Evolutionary conservation across 2,888 invertebrate genomes (phyloP).

Genomic region (Ashinkailepas kermadecensis): DNA sequence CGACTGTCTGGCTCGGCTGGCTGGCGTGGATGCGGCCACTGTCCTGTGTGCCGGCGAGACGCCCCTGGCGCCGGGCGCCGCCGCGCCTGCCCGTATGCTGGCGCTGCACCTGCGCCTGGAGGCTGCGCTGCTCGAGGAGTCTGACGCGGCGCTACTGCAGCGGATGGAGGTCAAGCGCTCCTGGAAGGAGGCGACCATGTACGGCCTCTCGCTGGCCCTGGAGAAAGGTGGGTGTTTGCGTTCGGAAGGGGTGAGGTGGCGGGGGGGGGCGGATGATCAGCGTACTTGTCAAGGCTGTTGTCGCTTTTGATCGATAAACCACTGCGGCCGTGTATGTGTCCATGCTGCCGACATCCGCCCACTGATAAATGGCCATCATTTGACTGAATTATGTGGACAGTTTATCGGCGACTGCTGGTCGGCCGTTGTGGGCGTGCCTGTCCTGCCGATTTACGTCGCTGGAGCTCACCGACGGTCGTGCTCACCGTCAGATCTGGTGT

Average conservation of each 20-base stretch:
- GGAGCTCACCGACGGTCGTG: no score
- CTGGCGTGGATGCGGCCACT: neutral
- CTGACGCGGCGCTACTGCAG: neutral
- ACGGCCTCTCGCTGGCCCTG: neutral
- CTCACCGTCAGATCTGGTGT: neutral
- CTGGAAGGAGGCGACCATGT: neutral
- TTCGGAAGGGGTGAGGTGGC: no score
- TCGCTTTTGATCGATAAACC: no score
- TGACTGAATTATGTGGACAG: no score
- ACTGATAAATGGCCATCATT: no score
- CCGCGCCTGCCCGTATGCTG: neutral
- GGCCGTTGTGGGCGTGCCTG: no score
- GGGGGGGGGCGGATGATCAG: no score
- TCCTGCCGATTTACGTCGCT: no score
- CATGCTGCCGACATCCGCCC: no score
- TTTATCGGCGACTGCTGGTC: no score
- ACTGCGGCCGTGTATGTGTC: no score
- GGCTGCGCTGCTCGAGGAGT: neutral
- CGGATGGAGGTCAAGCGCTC: neutral
- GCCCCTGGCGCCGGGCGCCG: neutral
- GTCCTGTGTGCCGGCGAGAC: neutral
- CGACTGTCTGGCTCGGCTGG: neutral
- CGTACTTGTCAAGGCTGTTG: no score
- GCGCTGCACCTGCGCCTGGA: neutral
- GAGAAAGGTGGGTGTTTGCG: neutral